Conservation (phyloP, 1,140 invertebrate genomes). For the Pogonus chalceus region DNA sequence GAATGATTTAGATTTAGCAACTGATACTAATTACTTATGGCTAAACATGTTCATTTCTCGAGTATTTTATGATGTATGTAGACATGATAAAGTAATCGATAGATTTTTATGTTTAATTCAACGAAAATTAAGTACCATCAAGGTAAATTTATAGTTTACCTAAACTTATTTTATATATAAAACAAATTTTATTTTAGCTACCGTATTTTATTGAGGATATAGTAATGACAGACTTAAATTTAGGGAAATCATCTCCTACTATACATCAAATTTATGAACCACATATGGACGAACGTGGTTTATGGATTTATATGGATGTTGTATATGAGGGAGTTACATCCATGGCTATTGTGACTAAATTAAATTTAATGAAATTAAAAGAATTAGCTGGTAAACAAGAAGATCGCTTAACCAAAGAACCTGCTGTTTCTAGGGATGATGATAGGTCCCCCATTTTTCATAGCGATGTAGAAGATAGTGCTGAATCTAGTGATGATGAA, state of each 20-base stretch:
- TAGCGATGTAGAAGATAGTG: constrained; percentile 84
- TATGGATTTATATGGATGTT: constrained; percentile 89
- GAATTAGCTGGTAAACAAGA: constrained; percentile 18
- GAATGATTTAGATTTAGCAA: constrained; percentile 34
- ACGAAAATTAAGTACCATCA: constrained; percentile 76
- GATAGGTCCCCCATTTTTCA: constrained; percentile 50
- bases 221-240: constrained; percentile 60
- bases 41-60: constrained; percentile 67
- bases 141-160: constrained; percentile 42
- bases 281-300: constrained; percentile 70
- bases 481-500: constrained; percentile 82
- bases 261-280: constrained; percentile 67
- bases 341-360: constrained; percentile 89
- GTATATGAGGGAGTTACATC: constrained; percentile 78
- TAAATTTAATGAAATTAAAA: constrained; percentile 86
- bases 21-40: constrained; percentile 45
- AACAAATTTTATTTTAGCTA: too few species aligned
- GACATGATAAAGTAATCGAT: constrained; percentile 47
- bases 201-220: constrained; percentile 85
- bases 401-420: constrained; percentile 6
- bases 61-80: constrained; percentile 68
- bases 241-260: constrained; percentile 66
- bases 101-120: constrained; percentile 68
- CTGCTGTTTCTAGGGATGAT: neutral
- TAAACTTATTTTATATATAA: too few species aligned